Base-by-base conservation (phyloP, 35 echinoderm and acorn worm genomes). In the Ophiothrix spiculata region DNA sequence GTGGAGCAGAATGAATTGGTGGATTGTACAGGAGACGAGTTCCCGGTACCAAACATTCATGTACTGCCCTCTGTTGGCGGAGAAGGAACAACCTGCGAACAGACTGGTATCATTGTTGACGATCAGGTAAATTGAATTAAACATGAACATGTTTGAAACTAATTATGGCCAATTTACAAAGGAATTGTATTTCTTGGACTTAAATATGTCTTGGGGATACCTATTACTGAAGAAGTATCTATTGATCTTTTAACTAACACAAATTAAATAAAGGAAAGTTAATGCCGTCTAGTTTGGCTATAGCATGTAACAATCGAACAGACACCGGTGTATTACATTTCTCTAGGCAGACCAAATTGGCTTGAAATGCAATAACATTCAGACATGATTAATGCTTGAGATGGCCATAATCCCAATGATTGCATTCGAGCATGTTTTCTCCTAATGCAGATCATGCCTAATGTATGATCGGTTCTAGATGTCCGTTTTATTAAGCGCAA, bases 101-200 rank as follows among this genome's bases (percentile, higher is more conserved):
- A 86, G 40, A 75, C 81, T 33, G 93, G 93, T 14, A 78, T 88
- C 32, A 63, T 88, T 31, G 76, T 95, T 0, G 89, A 95, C 85
- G 89, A 95, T 23, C 76, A 79, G 93, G 93, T 95, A 88, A 36
- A 85, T 36, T 23, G 3, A 86, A 35, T 64, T 81, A 32, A 38
- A 81, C 39, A 37, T 37, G 23, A 77, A 31, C 35, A 38, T 40
- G 33, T 80, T 80, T 17, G 0, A 19, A 80, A 80, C 21, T 80
- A 39, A 31, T 80, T 80, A 40, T 80, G n/a, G 35, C 40, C 79
- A 29, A 25, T 40, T 80, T 28, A 80, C 36, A 39, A 8, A 14
- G 28, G 79, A 29, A 23, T 39, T 14, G 79, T 32, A 8, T 80
- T 39, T 80, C 74, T 35, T 77, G 15, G 75, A 32, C 23, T 33